Evolutionary conservation across 2,888 invertebrate genomes (phyloP).

Genomic region (Diplazon laetatorius): DNA sequence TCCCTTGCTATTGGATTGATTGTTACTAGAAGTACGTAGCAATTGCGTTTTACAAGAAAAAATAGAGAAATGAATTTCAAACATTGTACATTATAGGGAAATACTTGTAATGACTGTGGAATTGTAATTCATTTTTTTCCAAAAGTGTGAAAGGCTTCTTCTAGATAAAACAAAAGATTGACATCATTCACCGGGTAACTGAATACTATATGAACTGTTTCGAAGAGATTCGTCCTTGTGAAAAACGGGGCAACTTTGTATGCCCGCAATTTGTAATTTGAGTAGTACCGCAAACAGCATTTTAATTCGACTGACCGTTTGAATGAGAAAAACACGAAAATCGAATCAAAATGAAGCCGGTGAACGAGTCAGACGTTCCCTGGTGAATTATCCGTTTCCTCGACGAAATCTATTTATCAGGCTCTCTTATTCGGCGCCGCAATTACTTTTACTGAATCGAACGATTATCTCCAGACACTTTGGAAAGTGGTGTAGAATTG

Average conservation of each 20-base stretch:
- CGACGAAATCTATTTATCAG: constrained; percentile 42
- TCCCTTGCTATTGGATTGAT: too few species aligned
- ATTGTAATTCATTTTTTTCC: too few species aligned
- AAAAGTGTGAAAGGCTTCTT: too few species aligned
- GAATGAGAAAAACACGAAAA: constrained; percentile 13
- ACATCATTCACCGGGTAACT: too few species aligned
- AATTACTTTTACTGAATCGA: constrained; percentile 50
- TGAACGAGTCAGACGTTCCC: constrained; percentile 26
- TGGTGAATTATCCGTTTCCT: constrained; percentile 52
- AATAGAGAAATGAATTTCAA: too few species aligned
- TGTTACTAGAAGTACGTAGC: too few species aligned
- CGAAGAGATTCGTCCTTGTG: too few species aligned
- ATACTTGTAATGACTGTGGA: too few species aligned
- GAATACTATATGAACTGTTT: too few species aligned
- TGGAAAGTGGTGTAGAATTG: constrained; percentile 27
- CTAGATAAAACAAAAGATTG: too few species aligned
- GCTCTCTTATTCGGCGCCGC: constrained; percentile 43
- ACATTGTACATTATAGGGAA: too few species aligned
- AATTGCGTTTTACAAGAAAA: too few species aligned
- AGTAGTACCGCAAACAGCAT: constrained; percentile 53
- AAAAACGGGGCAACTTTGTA: not conserved
- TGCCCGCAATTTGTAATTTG: constrained; percentile 40
- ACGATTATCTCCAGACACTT: constrained; percentile 39
- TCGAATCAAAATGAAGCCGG: constrained; percentile 33
- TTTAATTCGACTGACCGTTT: constrained; percentile 45